Conservation (phyloP, 2,888 invertebrate species). For the Electrophaes corylata region DNA sequence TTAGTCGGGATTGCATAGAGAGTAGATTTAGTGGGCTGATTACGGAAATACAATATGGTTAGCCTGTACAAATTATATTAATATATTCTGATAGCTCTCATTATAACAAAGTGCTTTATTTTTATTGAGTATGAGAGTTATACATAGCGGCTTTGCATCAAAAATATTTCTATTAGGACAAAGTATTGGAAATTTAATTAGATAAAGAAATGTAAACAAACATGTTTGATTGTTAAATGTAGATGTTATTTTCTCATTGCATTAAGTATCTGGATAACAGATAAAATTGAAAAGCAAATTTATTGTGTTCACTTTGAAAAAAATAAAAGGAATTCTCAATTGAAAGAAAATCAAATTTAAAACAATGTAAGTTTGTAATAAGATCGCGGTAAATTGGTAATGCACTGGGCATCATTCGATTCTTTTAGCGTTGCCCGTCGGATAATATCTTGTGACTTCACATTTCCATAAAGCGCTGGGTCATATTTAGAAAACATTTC, state of each 20-base stretch:
- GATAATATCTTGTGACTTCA: no score
- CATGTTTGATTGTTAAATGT: constrained; percentile 45
- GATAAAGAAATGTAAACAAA: constrained; percentile 53
- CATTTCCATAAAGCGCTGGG: no score
- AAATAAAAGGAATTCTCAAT: not conserved
- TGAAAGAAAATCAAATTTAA: not conserved
- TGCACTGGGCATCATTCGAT: no score
- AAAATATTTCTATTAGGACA: constrained; percentile 37
- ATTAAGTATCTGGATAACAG: constrained; percentile 43
- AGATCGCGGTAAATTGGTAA: constrained; percentile 45
- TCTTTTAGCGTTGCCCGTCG: no score
- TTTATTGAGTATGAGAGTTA: constrained; percentile 62
- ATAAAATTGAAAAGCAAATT: constrained; percentile 53
- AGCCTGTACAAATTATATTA: constrained; percentile 72
- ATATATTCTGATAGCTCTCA: constrained; percentile 69
- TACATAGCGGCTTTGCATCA: constrained; percentile 54
- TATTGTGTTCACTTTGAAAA: constrained; percentile 5
- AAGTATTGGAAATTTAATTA: constrained; percentile 42
- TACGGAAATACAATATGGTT: constrained; percentile 50
- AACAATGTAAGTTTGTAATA: constrained; percentile 17
- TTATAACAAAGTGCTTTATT: constrained; percentile 69
- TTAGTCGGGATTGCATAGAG: constrained; percentile 58
- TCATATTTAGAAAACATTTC: no score
- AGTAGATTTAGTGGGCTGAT: constrained; percentile 40
- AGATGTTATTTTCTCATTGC: constrained; percentile 43